phyloP scores from a whole-genome alignment of 2,888 invertebrate genomes.

The Ectemnius cavifrons region DNA sequence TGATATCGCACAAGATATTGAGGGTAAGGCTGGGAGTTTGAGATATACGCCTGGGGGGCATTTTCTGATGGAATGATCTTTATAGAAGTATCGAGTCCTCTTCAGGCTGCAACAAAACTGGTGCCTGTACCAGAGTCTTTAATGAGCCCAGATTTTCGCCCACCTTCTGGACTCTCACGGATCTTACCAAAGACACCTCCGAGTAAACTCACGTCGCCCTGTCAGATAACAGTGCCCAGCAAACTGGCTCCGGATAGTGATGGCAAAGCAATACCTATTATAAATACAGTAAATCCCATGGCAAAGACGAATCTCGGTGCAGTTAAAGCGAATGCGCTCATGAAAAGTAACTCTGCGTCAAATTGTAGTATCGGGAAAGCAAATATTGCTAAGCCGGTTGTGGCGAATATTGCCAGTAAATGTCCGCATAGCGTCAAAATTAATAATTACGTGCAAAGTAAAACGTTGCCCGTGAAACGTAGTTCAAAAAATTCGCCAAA shows the following conservation, averaged over 20 bases:
- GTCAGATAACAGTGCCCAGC: constrained; percentile 68
- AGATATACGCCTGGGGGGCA: no score
- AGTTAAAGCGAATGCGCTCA: constrained; percentile 66
- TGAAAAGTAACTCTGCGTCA: constrained; percentile 70
- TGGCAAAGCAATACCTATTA: constrained; percentile 68
- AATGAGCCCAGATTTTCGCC: constrained; percentile 89
- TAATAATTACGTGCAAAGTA: constrained; percentile 74
- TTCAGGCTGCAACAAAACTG: constrained; percentile 91
- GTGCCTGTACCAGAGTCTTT: constrained; percentile 92
- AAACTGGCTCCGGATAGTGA: constrained; percentile 65
- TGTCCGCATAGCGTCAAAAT: constrained; percentile 73
- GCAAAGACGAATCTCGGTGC: constrained; percentile 65
- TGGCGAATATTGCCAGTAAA: constrained; percentile 66
- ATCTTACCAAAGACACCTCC: constrained; percentile 70
- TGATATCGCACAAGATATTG: constrained; percentile 63
- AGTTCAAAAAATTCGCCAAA: constrained; percentile 70
- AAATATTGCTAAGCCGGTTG: constrained; percentile 70
- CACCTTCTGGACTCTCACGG: constrained; percentile 71
- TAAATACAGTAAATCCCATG: constrained; percentile 70
- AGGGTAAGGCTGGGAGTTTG: constrained; percentile 59
- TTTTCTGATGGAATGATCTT: constrained; percentile 16
- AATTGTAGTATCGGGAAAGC: constrained; percentile 67
- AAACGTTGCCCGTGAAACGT: constrained; percentile 67
- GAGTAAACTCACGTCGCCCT: constrained; percentile 72
- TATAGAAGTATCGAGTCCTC: constrained; percentile 80